Conservation (phyloP, 2,888 invertebrate species). For the Silvanus unidentatus region DNA sequence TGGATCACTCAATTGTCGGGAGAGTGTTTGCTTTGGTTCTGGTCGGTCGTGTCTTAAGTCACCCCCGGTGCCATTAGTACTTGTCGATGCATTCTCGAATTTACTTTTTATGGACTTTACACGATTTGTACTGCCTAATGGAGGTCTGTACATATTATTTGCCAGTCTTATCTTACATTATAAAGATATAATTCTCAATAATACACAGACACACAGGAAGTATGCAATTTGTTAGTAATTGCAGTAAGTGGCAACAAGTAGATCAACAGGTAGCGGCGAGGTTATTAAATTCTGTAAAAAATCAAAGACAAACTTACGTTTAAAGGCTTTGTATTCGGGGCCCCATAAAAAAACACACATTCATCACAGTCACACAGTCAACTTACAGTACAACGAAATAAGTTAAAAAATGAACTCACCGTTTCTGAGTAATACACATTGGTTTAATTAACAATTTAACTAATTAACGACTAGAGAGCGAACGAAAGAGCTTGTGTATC, state of each 20-base stretch:
- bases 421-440: conserved; percentile 1
- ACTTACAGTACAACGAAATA: no score
- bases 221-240: conserved; percentile 20
- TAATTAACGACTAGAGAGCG: no score
- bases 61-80: conserved; percentile 18
- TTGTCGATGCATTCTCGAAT: conserved; percentile 47
- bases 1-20: conserved; percentile 45
- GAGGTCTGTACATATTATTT: conserved; percentile 40
- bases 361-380: no score
- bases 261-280: conserved; percentile 19
- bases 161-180: conserved; percentile 12
- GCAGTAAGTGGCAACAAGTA: conserved; percentile 18
- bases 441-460: no score
- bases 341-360: no score
- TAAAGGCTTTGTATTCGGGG: not conserved
- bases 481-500: no score
- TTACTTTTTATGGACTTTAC: conserved; percentile 61
- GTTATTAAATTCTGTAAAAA: conserved; percentile 21
- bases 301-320: conserved; percentile 13
- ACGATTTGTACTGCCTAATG: conserved; percentile 43
- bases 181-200: not conserved
- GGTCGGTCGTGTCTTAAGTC: conserved; percentile 12
- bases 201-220: conserved; percentile 17
- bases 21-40: conserved; percentile 20
- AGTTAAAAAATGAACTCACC: not conserved